A percentile compares a stretch with the other conserved stretches of the same genome.
These are phyloP conservation scores for Ditylenchus weischeri DNA, from an alignment of 2,888 invertebrate species.

Conservation along the genomic window DNA sequence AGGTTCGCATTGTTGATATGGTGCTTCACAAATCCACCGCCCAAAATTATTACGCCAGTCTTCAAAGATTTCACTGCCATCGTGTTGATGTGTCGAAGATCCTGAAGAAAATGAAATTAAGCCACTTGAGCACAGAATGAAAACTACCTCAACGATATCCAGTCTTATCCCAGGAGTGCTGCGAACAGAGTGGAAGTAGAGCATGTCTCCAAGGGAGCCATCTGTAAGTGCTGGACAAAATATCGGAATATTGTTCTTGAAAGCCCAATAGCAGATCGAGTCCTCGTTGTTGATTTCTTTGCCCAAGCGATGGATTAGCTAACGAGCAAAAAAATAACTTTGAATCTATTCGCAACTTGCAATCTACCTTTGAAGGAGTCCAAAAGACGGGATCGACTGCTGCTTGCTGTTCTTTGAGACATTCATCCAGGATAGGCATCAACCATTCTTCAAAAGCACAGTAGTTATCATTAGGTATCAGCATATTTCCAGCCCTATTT, in stretches of 20 bases:
- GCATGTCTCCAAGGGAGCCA: constrained; percentile 89
- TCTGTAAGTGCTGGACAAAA: constrained; percentile 96
- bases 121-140: not conserved
- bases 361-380: constrained; percentile 82
- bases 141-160: constrained; percentile 77
- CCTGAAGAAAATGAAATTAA: constrained; percentile 35
- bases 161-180: constrained; percentile 81
- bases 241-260: constrained; percentile 84
- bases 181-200: constrained; percentile 93
- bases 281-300: constrained; percentile 82
- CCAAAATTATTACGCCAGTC: constrained; percentile 85
- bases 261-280: constrained; percentile 69
- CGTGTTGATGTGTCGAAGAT: constrained; percentile 77
- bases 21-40: constrained; percentile 77
- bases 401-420: constrained; percentile 76
- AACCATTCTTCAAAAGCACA: constrained; percentile 96
- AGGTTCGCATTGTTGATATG: constrained; percentile 98
- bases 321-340: constrained; percentile 53
- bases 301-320: constrained; percentile 68
- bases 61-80: constrained; percentile 88
- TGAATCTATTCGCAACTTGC: not conserved
- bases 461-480: constrained; percentile 97
- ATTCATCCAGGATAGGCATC: constrained; percentile 83
- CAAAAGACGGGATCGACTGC: constrained; percentile 66
- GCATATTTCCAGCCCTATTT: constrained; percentile 84